Evolutionary conservation across 2,113 vertebrate species (phyloP).

Genomic region (Rattus rattus): DNA sequence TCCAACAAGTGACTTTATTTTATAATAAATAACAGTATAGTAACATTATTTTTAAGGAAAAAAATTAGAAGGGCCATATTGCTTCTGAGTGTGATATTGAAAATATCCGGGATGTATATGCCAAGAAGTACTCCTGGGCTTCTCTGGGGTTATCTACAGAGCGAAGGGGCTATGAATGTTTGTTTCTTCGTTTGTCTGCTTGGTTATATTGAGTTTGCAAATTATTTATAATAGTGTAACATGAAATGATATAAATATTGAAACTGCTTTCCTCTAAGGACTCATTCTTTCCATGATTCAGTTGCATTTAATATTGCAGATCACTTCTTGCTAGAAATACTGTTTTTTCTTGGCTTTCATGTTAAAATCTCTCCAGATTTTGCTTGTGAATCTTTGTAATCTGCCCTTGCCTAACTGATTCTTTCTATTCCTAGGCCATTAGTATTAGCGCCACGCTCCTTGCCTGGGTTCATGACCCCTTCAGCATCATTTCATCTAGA

Average conservation of each 20-base stretch:
- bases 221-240: not conserved
- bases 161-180: not conserved
- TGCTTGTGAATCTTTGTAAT: not conserved
- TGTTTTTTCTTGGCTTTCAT: not conserved
- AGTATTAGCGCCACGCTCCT: not conserved
- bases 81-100: not conserved
- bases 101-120: not conserved
- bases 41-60: conserved; percentile 32
- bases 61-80: conserved; percentile 38
- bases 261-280: not conserved
- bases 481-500: not conserved
- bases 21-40: not conserved
- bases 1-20: conserved; percentile 4
- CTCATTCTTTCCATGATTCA: not conserved
- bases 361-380: not conserved
- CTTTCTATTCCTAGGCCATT: not conserved
- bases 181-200: not conserved
- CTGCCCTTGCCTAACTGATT: not conserved
- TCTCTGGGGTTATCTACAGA: not conserved
- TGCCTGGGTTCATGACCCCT: not conserved
- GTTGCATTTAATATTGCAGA: not conserved
- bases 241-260: conserved; percentile 5
- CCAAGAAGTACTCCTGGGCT: not conserved
- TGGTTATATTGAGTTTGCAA: conserved; percentile 15
- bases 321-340: not conserved